phyloP scores from a whole-genome alignment of 1,140 invertebrate genomes.

The Akabosia matsudoensis region DNA sequence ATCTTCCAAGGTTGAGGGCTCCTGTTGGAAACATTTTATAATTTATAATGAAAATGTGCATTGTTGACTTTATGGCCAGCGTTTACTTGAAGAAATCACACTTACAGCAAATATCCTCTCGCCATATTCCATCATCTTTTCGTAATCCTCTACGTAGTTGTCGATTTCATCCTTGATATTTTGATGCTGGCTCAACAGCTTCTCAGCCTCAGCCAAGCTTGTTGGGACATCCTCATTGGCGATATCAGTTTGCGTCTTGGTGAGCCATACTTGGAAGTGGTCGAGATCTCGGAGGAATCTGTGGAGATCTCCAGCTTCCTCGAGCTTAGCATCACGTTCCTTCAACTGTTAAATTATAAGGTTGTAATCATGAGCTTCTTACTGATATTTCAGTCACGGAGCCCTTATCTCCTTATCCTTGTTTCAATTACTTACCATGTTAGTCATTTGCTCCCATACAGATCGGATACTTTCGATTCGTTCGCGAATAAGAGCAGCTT shows the following conservation, averaged over 20 bases:
- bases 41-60: constrained; percentile 40
- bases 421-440: constrained; percentile 65
- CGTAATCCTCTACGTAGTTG: constrained; percentile 96
- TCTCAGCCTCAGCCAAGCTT: constrained; percentile 94
- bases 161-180: constrained; percentile 98
- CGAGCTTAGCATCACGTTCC: constrained; percentile 94
- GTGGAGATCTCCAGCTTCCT: constrained; percentile 97
- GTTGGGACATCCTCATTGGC: constrained; percentile 96
- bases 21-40: too few species aligned
- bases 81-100: constrained; percentile 38
- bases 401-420: constrained; percentile 24
- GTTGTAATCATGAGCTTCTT: neutral
- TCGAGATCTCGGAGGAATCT: constrained; percentile 97
- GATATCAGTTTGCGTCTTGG: constrained; percentile 94
- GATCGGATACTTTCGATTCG: constrained; percentile 82
- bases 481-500: constrained; percentile 87
- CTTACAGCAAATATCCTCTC: constrained; percentile 83
- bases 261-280: constrained; percentile 99
- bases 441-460: constrained; percentile 94
- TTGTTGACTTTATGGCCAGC: neutral
- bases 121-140: constrained; percentile 99
- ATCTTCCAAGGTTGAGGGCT: constrained; percentile 79
- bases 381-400: neutral
- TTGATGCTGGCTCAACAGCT: constrained; percentile 92
- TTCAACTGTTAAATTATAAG: constrained; percentile 75